Evolutionary conservation across 2,888 invertebrate species (phyloP), one percentile per base, ranked within the genome.

Genomic region (Drosophila yooni): DNA sequence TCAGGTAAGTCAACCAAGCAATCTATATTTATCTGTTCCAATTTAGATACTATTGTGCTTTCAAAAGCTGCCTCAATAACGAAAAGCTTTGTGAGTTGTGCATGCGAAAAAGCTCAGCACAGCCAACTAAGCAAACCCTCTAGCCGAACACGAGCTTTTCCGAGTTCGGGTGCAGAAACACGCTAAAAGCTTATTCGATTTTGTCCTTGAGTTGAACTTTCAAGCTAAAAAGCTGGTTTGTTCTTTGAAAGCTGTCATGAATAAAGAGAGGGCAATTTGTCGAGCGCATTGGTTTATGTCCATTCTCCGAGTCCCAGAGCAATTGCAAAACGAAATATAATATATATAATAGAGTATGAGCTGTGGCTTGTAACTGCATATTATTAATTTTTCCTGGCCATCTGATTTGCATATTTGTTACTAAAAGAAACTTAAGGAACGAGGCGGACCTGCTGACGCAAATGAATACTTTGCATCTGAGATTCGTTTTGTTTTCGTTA

Each of bases 1-100:
- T 90, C 97, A 97, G 95, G 96, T 96, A 90, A 95, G 95, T 94
- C 51, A 13, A 25, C 10, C 13, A 43, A 43, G 6, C 10, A 5
- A 27, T 34, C 3, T 25, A 29, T n/a, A 36, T 48, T 0, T 15
- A 15, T 40, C 7, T 29, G 2, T 40, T 31, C 2, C 10, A 27
- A 15, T 11, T 27, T 3, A 59, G 34, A 27, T 27, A 13, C 48
- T 46, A 8, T 5, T 51, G 27, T 56, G 40, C 76, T 63, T 66
- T 67, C 10, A 2, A 57, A 56, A 65, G 71, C 52, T 66, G 3
- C 29, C 10, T 3, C n/a, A 34, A 25, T n/a, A 43, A 15, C 15
- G 29, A 1, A 34, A 33, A 13, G 2, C 31, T 1, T 21, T 25
- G 3, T 7, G 13, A 51, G n/a, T 33, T 66, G 33, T 48, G 31